These are phyloP conservation scores for Drosophila sechellia DNA, from an alignment of 1,140 invertebrate species.

Conservation along the genomic window DNA sequence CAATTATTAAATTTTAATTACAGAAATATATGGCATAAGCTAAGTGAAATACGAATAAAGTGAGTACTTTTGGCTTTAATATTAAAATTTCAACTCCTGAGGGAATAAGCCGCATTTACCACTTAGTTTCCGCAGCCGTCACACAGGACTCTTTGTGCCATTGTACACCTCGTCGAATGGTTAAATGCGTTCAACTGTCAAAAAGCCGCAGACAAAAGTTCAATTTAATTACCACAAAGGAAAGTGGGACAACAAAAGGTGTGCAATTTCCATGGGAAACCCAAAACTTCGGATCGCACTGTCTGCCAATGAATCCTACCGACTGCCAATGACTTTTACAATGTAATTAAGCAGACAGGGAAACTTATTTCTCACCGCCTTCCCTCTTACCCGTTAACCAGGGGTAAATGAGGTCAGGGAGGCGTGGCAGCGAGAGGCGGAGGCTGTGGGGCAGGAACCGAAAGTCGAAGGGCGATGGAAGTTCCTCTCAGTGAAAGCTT, in stretches of 20 bases:
- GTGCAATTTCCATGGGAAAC: slow-evolving; percentile 8
- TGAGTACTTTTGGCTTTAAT: not conserved
- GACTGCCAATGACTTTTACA: slow-evolving; percentile 57
- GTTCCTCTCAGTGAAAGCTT: slow-evolving; percentile 26
- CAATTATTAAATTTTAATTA: no score
- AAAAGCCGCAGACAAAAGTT: slow-evolving; percentile 58
- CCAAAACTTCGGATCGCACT: slow-evolving; percentile 9
- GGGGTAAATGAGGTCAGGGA: slow-evolving; percentile 35
- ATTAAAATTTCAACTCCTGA: not conserved
- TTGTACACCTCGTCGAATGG: slow-evolving; percentile 40
- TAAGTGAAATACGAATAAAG: no score
- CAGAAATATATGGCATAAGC: no score
- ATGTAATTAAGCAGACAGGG: slow-evolving; percentile 57
- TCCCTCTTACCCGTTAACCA: not conserved
- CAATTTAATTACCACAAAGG: slow-evolving; percentile 60
- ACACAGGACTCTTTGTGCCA: slow-evolving; percentile 32
- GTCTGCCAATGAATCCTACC: slow-evolving; percentile 31
- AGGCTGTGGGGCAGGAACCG: slow-evolving; percentile 1
- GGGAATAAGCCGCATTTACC: not conserved
- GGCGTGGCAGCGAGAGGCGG: not conserved
- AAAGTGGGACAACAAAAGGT: slow-evolving; percentile 21
- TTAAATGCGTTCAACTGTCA: slow-evolving; percentile 55
- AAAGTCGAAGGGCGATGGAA: slow-evolving; percentile 29
- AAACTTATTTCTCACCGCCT: not conserved
- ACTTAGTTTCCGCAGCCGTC: slow-evolving; percentile 1